Evolutionary conservation across 2,888 invertebrate species (phyloP).

Genomic region (Rambutsinella grinnellia): DNA sequence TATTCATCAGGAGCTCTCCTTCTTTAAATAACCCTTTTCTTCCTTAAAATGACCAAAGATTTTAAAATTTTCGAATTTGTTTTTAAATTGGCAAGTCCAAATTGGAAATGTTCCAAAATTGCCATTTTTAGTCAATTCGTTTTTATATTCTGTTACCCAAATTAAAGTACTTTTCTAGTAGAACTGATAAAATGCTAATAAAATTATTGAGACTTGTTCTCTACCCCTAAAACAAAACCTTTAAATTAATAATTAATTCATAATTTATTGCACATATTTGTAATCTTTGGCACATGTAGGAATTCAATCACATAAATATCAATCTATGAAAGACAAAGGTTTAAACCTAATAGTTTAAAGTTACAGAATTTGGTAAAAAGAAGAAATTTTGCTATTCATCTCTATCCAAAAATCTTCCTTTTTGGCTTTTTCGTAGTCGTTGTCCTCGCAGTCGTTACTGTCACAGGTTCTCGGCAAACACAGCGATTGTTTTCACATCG

Average conservation of each 20-base stretch:
- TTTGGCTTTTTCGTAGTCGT: slow-evolving; percentile 27
- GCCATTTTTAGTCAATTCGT: not conserved
- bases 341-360: too few species aligned
- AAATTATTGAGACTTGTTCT: not conserved
- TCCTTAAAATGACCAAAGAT: slow-evolving; percentile 2
- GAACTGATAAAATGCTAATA: not conserved
- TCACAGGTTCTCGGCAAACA: slow-evolving; percentile 22
- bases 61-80: not conserved
- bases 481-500: slow-evolving; percentile 28
- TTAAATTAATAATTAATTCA: not conserved
- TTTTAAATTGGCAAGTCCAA: not conserved
- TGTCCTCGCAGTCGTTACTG: slow-evolving; percentile 15
- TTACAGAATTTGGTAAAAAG: too few species aligned
- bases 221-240: not conserved
- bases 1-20: slow-evolving; percentile 27
- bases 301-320: too few species aligned
- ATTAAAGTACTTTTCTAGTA: not conserved
- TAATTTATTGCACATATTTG: too few species aligned
- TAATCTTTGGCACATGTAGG: too few species aligned
- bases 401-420: slow-evolving; percentile 27
- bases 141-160: not conserved
- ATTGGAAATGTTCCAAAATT: not conserved
- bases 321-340: too few species aligned
- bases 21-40: slow-evolving; percentile 8
- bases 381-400: not conserved